phyloP scores from a whole-genome alignment of 2,888 invertebrate species.

The Apamea crenata region DNA sequence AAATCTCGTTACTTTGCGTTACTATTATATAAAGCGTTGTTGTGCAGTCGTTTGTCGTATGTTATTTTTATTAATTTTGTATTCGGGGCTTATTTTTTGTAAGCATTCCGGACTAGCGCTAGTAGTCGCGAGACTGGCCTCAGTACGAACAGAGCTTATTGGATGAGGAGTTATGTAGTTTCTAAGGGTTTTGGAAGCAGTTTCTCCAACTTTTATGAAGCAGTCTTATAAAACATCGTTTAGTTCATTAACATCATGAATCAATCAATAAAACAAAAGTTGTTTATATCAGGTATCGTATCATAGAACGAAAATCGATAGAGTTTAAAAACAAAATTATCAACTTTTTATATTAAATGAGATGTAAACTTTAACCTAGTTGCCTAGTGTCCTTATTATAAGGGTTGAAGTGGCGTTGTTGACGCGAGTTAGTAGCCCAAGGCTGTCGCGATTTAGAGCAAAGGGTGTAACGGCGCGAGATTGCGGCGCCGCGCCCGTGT shows the following conservation, averaged over 20 bases:
- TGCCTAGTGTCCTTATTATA: neutral
- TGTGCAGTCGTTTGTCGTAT: too few species aligned
- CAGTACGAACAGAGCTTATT: neutral
- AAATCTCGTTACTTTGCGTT: neutral
- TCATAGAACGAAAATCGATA: neutral
- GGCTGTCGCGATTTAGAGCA: slow-evolving; percentile 57
- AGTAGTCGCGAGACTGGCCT: neutral
- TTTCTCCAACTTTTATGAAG: neutral
- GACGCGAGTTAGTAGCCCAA: slow-evolving; percentile 45
- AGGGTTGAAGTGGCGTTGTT: slow-evolving; percentile 11
- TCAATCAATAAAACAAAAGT: neutral
- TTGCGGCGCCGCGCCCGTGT: slow-evolving; percentile 73
- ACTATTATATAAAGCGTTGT: neutral
- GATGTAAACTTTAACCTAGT: neutral
- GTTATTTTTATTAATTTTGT: neutral
- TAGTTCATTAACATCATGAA: neutral
- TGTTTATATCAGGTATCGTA: neutral
- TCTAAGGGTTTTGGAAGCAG: neutral
- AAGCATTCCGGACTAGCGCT: neutral
- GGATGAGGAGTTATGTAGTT: neutral
- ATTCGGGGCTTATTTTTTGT: neutral
- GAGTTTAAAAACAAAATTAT: neutral
- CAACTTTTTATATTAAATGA: neutral
- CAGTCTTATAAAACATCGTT: neutral
- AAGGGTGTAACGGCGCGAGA: slow-evolving; percentile 68